Percentiles rank a stretch among this genome's conserved stretches.
These are phyloP conservation scores for Meloe dianella DNA, from an alignment of 2,888 invertebrate genomes.

Conservation along the genomic window DNA sequence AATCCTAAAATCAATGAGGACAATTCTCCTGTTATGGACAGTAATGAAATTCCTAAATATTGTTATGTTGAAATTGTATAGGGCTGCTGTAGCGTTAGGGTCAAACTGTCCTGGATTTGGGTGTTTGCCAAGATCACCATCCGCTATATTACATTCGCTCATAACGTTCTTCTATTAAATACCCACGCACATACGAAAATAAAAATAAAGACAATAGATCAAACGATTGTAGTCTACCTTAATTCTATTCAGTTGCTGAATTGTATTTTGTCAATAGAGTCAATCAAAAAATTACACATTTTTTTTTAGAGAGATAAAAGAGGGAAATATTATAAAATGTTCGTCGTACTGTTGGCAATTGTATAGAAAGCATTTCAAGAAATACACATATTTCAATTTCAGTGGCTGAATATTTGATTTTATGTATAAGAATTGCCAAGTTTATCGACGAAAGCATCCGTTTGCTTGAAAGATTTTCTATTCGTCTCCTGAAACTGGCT, in stretches of 20 bases:
- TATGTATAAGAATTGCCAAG: conserved; percentile 49
- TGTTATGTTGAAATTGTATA: conserved; percentile 26
- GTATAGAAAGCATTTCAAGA: conserved; percentile 31
- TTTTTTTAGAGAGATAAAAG: not conserved
- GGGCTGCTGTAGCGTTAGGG: conserved; percentile 20
- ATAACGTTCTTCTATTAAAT: conserved; percentile 28
- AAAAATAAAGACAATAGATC: not conserved
- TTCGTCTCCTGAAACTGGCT: conserved; percentile 32
- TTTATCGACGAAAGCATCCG: conserved; percentile 51
- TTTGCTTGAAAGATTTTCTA: conserved; percentile 47
- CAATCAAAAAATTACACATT: not conserved
- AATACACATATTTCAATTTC: conserved; percentile 51
- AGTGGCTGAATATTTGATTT: conserved; percentile 50
- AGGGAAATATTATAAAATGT: not conserved
- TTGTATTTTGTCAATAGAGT: not conserved
- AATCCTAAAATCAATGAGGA: conserved; percentile 28
- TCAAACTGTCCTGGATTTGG: conserved; percentile 37
- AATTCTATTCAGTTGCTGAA: not conserved
- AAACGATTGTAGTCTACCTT: not conserved
- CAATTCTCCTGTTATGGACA: conserved; percentile 24
- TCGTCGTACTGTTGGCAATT: not conserved
- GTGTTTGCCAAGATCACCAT: conserved; percentile 41
- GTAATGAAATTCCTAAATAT: conserved; percentile 42
- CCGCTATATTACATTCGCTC: conserved; percentile 32
- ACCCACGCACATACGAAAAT: not conserved